Conservation (phyloP, 1,140 invertebrate genomes). For the Chionoecetes opilio region DNA sequence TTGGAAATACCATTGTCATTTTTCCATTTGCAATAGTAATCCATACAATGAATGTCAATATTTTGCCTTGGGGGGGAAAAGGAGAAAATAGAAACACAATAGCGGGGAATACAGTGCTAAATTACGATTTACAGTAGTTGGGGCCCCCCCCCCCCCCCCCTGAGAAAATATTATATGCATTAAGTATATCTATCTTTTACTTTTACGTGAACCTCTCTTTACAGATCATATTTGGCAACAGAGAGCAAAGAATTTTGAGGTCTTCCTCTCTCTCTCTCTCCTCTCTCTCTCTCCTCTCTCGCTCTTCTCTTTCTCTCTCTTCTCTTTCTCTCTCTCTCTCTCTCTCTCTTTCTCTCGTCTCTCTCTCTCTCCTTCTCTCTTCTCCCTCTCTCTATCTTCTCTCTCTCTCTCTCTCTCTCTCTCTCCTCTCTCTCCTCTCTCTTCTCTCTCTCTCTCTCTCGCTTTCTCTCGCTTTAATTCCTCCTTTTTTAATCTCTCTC, state of each 20-base stretch:
- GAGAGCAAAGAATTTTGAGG: too few relatives aligned
- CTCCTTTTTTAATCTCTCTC: not conserved
- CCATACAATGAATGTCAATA: constrained; percentile 3
- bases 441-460: too few relatives aligned
- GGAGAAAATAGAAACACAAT: not conserved
- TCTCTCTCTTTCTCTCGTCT: not conserved
- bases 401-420: not conserved
- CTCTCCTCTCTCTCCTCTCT: not conserved
- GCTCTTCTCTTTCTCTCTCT: not conserved
- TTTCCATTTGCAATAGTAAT: constrained; percentile 19
- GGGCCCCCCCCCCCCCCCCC: not conserved
- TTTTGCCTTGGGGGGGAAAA: not conserved
- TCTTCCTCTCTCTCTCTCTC: too few relatives aligned
- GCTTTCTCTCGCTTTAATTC: too few relatives aligned
- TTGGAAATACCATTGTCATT: not conserved
- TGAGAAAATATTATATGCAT: too few relatives aligned
- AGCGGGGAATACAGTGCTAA: too few relatives aligned
- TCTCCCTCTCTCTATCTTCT: not conserved
- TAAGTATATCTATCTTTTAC: too few relatives aligned
- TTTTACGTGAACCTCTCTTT: too few relatives aligned
- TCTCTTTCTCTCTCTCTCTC: not conserved
- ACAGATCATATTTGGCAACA: too few relatives aligned
- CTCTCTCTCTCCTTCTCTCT: not conserved
- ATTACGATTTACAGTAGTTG: too few relatives aligned
- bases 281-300: not conserved